Base-by-base conservation (phyloP, 2,888 invertebrate species). In the Osmoderma eremita region DNA sequence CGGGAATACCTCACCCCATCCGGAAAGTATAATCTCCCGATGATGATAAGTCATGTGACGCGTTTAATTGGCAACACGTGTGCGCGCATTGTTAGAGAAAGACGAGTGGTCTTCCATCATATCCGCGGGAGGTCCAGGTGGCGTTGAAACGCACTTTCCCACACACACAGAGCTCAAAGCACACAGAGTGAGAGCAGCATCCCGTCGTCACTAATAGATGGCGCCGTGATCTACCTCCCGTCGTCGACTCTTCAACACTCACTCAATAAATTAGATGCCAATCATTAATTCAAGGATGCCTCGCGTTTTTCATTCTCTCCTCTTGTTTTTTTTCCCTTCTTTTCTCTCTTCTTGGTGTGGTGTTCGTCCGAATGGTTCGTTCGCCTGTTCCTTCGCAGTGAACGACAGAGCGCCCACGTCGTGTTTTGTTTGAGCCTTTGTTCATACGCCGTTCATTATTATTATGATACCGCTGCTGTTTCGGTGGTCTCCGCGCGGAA, bases 221-320 rank as follows among this genome's bases (percentile, higher is more conserved):
- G 77, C 79, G 74, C 74, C 75, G 77, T 78, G 78, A 77, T 80
- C 75, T 77, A 78, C 78, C 79, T 78, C 78, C 78, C 77, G 78
- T 75, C 74, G 76, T 70, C 75, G 75, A 77, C 73, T 75, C 73
- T 73, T 75, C 75, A 76, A 72, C 75, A 69, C 73, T 70, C 72
- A 70, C 72, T 73, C 75, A 72, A 75, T 75, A 75, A 75, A 75
- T 75, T 74, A 73, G 71, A 70, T 64, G 70, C 69, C 71, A 72
- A 70, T 73, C 71, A 72, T 72, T 69, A 69, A 67, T 56, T 64
- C 61, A 63, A 58, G 58, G 30, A 51, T 42, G 63, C 42, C 41
- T 36, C 51, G 63, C 63, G 53, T 63, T 63, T 63, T 51, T 63
- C 53, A 63, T 39, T 58, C 42, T 39, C 58, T 42, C 45, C 18